Evolutionary conservation across 2,888 invertebrate genomes (phyloP).

Genomic region (Aleiodes alternator): DNA sequence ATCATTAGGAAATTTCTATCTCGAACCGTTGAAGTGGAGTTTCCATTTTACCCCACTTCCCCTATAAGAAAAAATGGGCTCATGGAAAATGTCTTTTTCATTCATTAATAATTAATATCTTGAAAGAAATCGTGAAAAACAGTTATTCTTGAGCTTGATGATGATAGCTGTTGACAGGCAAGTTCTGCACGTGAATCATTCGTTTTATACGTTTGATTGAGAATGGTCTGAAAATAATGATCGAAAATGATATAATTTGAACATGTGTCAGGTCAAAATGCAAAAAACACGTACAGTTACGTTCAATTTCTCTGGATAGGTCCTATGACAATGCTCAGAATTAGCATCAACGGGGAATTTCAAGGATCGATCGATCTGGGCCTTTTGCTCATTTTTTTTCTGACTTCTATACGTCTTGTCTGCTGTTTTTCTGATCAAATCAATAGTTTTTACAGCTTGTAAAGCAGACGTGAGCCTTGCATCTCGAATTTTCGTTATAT

Average conservation of each 20-base stretch:
- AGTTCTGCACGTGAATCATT: slow-evolving; percentile 19
- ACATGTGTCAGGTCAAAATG: not conserved
- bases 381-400: slow-evolving; percentile 61
- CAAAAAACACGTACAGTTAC: slow-evolving; percentile 58
- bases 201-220: slow-evolving; percentile 48
- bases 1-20: too few species aligned
- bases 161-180: slow-evolving; percentile 37
- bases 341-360: slow-evolving; percentile 52
- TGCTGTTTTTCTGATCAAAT: slow-evolving; percentile 73
- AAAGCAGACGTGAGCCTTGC: slow-evolving; percentile 70
- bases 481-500: slow-evolving; percentile 70
- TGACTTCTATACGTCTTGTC: slow-evolving; percentile 69
- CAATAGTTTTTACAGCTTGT: slow-evolving; percentile 71
- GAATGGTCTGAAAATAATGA: slow-evolving; percentile 49
- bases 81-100: not conserved
- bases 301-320: slow-evolving; percentile 56
- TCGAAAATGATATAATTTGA: slow-evolving; percentile 14
- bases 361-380: slow-evolving; percentile 55
- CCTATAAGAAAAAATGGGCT: too few species aligned
- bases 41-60: too few species aligned
- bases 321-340: slow-evolving; percentile 57
- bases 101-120: slow-evolving; percentile 14
- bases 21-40: too few species aligned
- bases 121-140: not conserved
- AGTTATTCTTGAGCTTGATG: slow-evolving; percentile 8